These are phyloP conservation scores for Porites lutea DNA, from an alignment of 64 coral and sea anemone genomes.

Conservation along the genomic window DNA sequence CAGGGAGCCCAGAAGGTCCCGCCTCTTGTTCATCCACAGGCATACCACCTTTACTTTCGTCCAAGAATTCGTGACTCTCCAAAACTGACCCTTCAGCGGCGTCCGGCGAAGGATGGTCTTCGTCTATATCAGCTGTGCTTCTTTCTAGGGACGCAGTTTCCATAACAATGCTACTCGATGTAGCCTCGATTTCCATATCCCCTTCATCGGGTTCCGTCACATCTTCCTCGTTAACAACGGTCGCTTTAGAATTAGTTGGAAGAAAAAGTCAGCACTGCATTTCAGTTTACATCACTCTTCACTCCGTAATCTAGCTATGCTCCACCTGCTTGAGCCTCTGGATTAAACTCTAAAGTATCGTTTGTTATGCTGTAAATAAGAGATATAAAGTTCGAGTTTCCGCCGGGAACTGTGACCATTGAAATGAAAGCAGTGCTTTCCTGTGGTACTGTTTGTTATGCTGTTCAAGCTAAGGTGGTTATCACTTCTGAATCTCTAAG, in stretches of 20 bases:
- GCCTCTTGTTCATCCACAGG: conserved; percentile 28
- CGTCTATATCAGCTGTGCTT: not conserved
- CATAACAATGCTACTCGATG: not conserved
- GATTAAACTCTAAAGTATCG: too few relatives aligned
- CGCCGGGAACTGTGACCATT: too few relatives aligned
- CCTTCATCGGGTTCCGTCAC: not conserved
- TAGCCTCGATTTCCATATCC: not conserved
- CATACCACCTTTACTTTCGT: not conserved
- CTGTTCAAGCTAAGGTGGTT: too few relatives aligned
- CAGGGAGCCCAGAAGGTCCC: conserved; percentile 36
- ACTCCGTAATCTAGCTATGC: too few relatives aligned
- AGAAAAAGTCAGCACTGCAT: not conserved
- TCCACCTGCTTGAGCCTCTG: too few relatives aligned
- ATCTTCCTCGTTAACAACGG: not conserved
- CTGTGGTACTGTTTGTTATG: too few relatives aligned
- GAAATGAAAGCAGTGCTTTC: too few relatives aligned
- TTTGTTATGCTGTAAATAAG: too few relatives aligned
- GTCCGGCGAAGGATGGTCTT: not conserved
- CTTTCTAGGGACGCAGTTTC: not conserved
- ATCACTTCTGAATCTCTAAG: too few relatives aligned
- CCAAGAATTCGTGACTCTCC: not conserved
- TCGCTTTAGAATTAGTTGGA: not conserved
- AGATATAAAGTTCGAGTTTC: too few relatives aligned
- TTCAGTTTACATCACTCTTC: too few relatives aligned
- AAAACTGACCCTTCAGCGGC: not conserved